Conservation (phyloP, 2,888 invertebrate species). For the Calliopum simillimum region DNA sequence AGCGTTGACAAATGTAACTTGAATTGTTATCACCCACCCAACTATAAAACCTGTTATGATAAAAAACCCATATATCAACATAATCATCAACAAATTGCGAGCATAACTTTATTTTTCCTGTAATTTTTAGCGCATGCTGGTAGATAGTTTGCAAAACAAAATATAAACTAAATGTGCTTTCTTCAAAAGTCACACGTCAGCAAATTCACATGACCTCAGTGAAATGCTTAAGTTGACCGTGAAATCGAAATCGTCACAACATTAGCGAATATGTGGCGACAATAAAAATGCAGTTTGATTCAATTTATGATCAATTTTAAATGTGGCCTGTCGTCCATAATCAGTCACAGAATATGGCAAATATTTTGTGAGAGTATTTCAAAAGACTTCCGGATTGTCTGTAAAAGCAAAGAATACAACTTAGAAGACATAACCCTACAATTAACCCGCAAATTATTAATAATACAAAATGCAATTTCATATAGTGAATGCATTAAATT, state of each 20-base stretch:
- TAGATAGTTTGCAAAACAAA: background rate
- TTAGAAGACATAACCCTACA: too few relatives aligned
- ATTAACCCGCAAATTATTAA: too few relatives aligned
- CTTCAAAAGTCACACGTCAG: background rate
- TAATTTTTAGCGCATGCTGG: constrained; percentile 51
- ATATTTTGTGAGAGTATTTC: too few relatives aligned
- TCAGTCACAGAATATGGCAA: too few relatives aligned
- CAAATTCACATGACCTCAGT: constrained; percentile 5
- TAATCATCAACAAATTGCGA: constrained; percentile 63
- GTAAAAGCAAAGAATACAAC: too few relatives aligned
- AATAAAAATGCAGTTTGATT: too few relatives aligned
- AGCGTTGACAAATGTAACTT: too few relatives aligned
- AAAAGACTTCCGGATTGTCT: too few relatives aligned
- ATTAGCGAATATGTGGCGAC: background rate
- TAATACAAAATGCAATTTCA: too few relatives aligned
- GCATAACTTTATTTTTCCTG: constrained; percentile 66
- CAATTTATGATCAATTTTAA: too few relatives aligned
- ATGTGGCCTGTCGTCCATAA: too few relatives aligned
- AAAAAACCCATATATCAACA: constrained; percentile 59
- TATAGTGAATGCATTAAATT: too few relatives aligned
- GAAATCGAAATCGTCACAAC: background rate
- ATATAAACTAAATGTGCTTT: background rate
- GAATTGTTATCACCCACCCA: constrained; percentile 1
- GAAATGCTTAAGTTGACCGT: background rate
- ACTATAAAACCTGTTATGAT: constrained; percentile 33